These are phyloP conservation scores for Falco peregrinus DNA, from an alignment of 2,797 vertebrate species.

Conservation along the genomic window DNA sequence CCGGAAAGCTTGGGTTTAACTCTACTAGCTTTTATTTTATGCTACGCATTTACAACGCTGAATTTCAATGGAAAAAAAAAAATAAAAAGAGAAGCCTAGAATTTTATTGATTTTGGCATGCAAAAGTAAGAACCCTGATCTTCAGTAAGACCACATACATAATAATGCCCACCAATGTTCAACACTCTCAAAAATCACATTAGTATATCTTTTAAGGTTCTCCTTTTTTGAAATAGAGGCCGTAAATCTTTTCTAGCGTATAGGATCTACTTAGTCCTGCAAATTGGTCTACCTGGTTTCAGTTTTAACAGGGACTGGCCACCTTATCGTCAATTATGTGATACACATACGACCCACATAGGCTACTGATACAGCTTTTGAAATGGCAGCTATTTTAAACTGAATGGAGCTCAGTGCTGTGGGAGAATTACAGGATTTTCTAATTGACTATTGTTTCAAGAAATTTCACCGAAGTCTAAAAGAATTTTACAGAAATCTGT, in stretches of 20 bases:
- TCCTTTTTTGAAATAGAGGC: neutral
- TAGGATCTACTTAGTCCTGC: neutral
- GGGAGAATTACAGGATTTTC: neutral
- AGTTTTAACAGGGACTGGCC: neutral
- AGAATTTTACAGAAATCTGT: neutral
- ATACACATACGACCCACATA: neutral
- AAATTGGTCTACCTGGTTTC: neutral
- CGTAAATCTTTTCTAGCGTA: neutral
- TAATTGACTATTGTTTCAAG: neutral
- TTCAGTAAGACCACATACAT: neutral
- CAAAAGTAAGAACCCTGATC: neutral
- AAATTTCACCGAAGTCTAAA: neutral
- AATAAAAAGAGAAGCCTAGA: neutral
- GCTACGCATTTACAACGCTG: neutral
- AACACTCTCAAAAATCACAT: neutral
- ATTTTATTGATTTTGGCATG: neutral
- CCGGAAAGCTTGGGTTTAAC: neutral
- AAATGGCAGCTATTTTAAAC: neutral
- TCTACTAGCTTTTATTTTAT: neutral
- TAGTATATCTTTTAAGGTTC: neutral
- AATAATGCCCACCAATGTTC: neutral
- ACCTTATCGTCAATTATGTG: neutral
- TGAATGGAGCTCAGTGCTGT: neutral
- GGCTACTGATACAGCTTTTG: neutral
- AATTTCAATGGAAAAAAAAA: neutral